Percentiles rank a stretch among this genome's conserved stretches.
Conservation (phyloP, 2,113 vertebrate genomes). For the Poeciliopsis occidentalis region DNA sequence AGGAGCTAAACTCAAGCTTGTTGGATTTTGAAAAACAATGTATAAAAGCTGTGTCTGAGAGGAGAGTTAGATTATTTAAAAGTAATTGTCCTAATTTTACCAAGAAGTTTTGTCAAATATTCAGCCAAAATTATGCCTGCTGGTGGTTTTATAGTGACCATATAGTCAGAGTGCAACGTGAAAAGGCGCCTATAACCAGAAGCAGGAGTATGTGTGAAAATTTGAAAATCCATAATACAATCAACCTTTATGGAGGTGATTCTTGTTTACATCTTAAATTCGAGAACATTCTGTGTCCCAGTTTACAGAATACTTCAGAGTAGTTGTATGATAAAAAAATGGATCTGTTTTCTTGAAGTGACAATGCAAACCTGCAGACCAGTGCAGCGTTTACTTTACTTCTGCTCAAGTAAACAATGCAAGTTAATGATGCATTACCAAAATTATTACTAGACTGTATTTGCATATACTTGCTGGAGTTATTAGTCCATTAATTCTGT, state of each 20-base stretch:
- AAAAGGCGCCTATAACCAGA: too few relatives aligned
- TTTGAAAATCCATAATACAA: too few relatives aligned
- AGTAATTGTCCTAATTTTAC: neutral
- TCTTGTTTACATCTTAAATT: neutral
- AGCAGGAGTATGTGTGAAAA: too few relatives aligned
- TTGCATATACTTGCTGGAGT: neutral
- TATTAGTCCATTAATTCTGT: neutral
- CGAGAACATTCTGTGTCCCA: neutral
- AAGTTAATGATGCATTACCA: neutral
- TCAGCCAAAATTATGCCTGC: too few relatives aligned
- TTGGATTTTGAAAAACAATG: neutral
- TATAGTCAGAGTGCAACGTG: too few relatives aligned
- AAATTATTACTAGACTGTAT: neutral
- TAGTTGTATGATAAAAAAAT: neutral
- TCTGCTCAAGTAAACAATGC: neutral
- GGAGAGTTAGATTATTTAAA: neutral
- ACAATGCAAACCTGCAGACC: neutral
- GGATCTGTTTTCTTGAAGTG: neutral
- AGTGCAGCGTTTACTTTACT: too few relatives aligned
- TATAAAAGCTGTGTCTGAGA: neutral
- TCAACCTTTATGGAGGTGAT: neutral
- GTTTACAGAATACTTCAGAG: neutral
- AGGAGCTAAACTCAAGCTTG: neutral
- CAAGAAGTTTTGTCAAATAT: neutral
- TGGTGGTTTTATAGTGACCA: too few relatives aligned